These are phyloP conservation scores for Psix sp. DNA, from an alignment of 1,140 invertebrate species.

Conservation along the genomic window DNA sequence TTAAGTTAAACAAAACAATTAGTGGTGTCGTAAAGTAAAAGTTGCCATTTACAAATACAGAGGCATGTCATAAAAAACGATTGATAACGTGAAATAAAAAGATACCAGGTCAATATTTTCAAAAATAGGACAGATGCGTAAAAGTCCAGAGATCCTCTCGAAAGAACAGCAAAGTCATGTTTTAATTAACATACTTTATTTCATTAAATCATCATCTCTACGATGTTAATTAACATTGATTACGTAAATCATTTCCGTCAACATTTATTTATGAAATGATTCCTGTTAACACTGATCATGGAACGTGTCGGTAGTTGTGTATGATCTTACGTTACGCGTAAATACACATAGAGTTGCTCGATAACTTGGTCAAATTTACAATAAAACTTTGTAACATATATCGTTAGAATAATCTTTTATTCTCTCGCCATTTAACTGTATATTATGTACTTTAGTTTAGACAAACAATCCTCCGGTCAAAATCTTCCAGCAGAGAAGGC, in stretches of 20 bases:
- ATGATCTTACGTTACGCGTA: conserved; percentile 36
- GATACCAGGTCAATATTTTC: no score
- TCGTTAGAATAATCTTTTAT: conserved; percentile 37
- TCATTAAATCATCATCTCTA: conserved; percentile 43
- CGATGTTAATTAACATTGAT: conserved; percentile 50
- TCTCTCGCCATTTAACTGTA: conserved; percentile 32
- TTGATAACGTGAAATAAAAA: no score
- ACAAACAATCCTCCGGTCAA: conserved; percentile 6
- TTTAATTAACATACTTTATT: conserved; percentile 53
- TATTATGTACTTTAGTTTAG: conserved; percentile 7
- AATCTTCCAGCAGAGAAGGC: conserved; percentile 1
- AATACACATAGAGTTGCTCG: conserved; percentile 49
- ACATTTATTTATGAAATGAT: conserved; percentile 56
- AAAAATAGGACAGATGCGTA: no score
- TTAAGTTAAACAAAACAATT: no score
- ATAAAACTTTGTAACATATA: conserved; percentile 49
- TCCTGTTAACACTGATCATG: conserved; percentile 49
- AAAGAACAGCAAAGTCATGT: conserved; percentile 9
- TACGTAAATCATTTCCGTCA: conserved; percentile 49
- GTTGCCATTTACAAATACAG: no score
- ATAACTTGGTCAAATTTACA: conserved; percentile 39
- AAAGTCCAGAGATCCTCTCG: not conserved
- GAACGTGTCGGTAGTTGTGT: conserved; percentile 37
- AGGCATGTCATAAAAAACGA: no score
- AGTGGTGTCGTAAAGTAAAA: no score